phyloP scores from a whole-genome alignment of 2,113 vertebrate species.

The Hypanus sabinus region DNA sequence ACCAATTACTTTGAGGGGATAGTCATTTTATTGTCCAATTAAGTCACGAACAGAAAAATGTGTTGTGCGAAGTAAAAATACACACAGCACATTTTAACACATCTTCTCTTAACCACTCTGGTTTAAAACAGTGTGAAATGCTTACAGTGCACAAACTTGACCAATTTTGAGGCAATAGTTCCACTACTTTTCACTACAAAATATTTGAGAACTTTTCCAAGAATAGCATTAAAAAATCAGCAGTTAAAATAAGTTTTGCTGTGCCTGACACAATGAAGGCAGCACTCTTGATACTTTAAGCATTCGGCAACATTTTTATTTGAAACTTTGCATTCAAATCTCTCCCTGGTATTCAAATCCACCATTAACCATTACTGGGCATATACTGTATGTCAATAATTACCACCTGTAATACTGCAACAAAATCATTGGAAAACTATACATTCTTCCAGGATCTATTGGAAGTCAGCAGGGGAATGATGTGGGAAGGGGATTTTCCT shows the following conservation, averaged over 20 bases:
- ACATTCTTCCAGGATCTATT: neutral
- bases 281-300: neutral
- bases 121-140: conserved; percentile 5
- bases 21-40: conserved; percentile 18
- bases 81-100: neutral
- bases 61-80: neutral
- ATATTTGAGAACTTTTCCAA: neutral
- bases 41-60: neutral
- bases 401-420: neutral
- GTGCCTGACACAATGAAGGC: neutral
- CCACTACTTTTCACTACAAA: neutral
- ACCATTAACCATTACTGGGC: neutral
- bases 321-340: neutral
- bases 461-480: neutral
- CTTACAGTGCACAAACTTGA: neutral
- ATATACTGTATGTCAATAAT: no score
- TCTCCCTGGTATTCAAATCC: neutral
- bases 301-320: neutral
- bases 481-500: no score
- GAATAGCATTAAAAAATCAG: neutral
- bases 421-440: neutral
- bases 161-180: neutral
- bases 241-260: neutral
- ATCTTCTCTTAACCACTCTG: neutral
- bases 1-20: conserved; percentile 2